Conservation (phyloP, 2,797 vertebrate genomes). For the Anisognathus igniventris region DNA sequence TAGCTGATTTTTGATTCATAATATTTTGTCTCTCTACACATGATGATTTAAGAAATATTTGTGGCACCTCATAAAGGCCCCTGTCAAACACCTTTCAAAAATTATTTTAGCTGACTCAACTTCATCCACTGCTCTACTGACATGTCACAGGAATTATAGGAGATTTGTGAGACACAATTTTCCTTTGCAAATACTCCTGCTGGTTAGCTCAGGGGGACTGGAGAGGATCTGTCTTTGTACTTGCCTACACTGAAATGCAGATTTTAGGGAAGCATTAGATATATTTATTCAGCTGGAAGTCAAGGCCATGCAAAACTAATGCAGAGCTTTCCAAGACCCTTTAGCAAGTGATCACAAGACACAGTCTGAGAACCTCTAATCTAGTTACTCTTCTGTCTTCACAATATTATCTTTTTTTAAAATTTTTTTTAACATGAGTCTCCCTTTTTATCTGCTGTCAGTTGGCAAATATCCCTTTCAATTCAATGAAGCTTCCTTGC, state of each 20-base stretch:
- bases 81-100: constrained; percentile 26
- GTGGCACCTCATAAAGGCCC: neutral
- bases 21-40: constrained; percentile 21
- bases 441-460: neutral
- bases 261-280: neutral
- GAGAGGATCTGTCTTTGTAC: neutral
- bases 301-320: neutral
- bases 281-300: neutral
- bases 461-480: neutral
- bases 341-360: neutral
- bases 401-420: neutral
- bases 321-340: neutral
- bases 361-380: neutral
- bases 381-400: neutral
- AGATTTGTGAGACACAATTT: neutral
- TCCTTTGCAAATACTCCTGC: neutral
- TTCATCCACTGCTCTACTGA: constrained; percentile 1
- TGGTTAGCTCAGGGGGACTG: neutral
- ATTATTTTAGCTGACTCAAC: constrained; percentile 29
- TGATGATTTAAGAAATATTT: constrained; percentile 33
- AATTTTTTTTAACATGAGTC: neutral
- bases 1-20: constrained; percentile 11
- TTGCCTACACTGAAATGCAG: neutral
- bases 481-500: neutral
- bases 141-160: neutral